Base-by-base conservation (phyloP, 2,888 invertebrate species). In the Chamaedrilus cognettii region DNA sequence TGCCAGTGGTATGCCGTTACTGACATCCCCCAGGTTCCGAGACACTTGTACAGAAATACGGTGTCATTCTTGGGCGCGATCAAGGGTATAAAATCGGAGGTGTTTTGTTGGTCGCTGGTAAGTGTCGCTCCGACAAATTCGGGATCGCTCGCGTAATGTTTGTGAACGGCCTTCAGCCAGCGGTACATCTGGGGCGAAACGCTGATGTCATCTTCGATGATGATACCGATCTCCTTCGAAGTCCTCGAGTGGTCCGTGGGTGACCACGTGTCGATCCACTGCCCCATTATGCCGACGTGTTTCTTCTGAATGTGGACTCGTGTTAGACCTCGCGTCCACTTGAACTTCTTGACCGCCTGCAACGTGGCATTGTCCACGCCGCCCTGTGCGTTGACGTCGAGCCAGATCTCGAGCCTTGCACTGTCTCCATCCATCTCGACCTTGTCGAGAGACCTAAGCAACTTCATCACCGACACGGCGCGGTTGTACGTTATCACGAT, bases 141-240 rank as follows among this genome's bases (percentile, higher is more conserved):
- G 2, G 67, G 56, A 26, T 64, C 32, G 5, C 57, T 51, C 32
- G 72, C 73, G 61, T 77, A 79, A n/a, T 75, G 73, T 1, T 59
- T 61, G 60, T 77, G 77, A 19, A 76, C 78, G 23, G 72, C 67
- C 67, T 74, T 76, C 30, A 79, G 62, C 76, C 77, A 80, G 49
- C 71, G 68, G 64, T 77, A 79, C 31, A 76, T 75, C 57, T 71
- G 72, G 32, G 70, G 74, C 0, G 79, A 78, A 1, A 79, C 72
- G n/a, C 75, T 73, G 19, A 77, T 52, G 63, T 80, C 80, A 60
- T 80, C 80, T 60, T 80, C 80, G 2, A 80, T 59, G 32, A 80
- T 73, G 0, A 80, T 68, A 1, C 74, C 79, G 15, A 78, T 74
- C 68, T 80, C 79, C 26, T 4, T 74, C 67, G 23, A 68, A 71